Conservation (phyloP, 2,797 vertebrate species). For the Pseudomugil gertrudae region DNA sequence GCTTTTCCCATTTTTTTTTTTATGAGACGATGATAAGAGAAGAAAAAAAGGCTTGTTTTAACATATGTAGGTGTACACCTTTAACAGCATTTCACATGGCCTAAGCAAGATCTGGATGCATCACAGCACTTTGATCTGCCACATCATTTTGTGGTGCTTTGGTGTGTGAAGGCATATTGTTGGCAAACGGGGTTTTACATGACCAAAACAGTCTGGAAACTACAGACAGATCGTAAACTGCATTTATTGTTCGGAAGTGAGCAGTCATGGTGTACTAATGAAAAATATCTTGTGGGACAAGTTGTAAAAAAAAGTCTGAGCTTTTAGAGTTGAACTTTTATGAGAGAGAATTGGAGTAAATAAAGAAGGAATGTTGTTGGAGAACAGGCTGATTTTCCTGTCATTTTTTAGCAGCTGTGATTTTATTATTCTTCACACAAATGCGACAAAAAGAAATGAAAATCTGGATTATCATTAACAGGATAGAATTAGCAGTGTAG, state of each 20-base stretch:
- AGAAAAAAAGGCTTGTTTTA: not conserved
- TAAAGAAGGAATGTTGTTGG: slow-evolving; percentile 56
- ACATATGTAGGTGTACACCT: slow-evolving; percentile 9
- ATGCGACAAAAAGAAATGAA: slow-evolving; percentile 63
- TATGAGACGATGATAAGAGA: not conserved
- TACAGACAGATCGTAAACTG: slow-evolving; percentile 69
- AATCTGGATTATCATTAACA: slow-evolving; percentile 65
- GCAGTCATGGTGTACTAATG: slow-evolving; percentile 48
- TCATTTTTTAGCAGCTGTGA: slow-evolving; percentile 54
- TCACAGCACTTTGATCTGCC: slow-evolving; percentile 33
- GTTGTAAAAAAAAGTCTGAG: slow-evolving; percentile 39
- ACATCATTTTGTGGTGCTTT: slow-evolving; percentile 56
- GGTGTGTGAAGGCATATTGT: slow-evolving; percentile 47
- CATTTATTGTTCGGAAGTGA: slow-evolving; percentile 66
- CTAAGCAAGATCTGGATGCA: slow-evolving; percentile 24
- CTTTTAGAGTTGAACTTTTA: slow-evolving; percentile 57
- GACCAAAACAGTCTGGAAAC: slow-evolving; percentile 59
- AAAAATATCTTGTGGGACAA: slow-evolving; percentile 56
- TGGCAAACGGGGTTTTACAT: slow-evolving; percentile 54
- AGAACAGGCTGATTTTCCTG: slow-evolving; percentile 57
- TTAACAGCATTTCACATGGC: not conserved
- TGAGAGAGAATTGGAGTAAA: slow-evolving; percentile 56
- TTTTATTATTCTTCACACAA: slow-evolving; percentile 64
- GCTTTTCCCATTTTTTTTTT: not conserved
- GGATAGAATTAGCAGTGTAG: slow-evolving; percentile 49